Percentiles rank a stretch among this genome's conserved stretches.
phyloP scores from a whole-genome alignment of 1,140 invertebrate species.

The Macrocentrus cingulum region DNA sequence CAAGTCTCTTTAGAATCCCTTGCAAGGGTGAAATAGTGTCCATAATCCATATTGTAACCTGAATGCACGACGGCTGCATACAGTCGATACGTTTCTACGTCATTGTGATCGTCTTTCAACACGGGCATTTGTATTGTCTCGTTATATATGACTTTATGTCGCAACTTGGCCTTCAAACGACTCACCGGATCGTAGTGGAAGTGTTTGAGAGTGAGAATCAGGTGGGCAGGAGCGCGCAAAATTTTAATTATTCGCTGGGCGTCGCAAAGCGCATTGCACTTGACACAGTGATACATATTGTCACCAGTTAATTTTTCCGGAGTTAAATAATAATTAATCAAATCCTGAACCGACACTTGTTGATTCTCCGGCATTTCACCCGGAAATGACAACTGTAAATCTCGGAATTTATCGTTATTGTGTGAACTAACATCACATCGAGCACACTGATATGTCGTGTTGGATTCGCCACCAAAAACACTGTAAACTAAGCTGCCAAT shows the following conservation, averaged over 20 bases:
- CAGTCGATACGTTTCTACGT: slow-evolving; percentile 64
- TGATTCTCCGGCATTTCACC: slow-evolving; percentile 61
- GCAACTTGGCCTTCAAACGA: slow-evolving; percentile 72
- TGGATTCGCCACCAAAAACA: slow-evolving; percentile 73
- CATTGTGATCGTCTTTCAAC: slow-evolving; percentile 45
- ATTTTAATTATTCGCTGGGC: slow-evolving; percentile 74
- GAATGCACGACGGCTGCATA: slow-evolving; percentile 84
- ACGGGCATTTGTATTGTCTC: slow-evolving; percentile 61
- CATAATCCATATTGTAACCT: slow-evolving; percentile 78
- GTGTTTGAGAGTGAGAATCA: slow-evolving; percentile 79
- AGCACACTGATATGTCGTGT: slow-evolving; percentile 72
- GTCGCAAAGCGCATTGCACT: slow-evolving; percentile 73
- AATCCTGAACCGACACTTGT: slow-evolving; percentile 66
- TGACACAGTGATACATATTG: slow-evolving; percentile 80
- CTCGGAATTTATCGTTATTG: slow-evolving; percentile 75
- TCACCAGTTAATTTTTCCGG: slow-evolving; percentile 77
- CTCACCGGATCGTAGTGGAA: slow-evolving; percentile 76
- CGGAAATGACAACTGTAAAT: slow-evolving; percentile 80
- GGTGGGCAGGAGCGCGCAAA: slow-evolving; percentile 70
- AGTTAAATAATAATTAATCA: slow-evolving; percentile 75
- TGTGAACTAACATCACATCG: slow-evolving; percentile 70
- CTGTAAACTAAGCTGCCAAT: slow-evolving; percentile 64
- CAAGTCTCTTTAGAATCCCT: slow-evolving; percentile 69
- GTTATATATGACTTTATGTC: slow-evolving; percentile 69
- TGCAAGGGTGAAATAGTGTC: slow-evolving; percentile 85